Conservation (phyloP, 2,113 vertebrate species). For the Natator depressus region DNA sequence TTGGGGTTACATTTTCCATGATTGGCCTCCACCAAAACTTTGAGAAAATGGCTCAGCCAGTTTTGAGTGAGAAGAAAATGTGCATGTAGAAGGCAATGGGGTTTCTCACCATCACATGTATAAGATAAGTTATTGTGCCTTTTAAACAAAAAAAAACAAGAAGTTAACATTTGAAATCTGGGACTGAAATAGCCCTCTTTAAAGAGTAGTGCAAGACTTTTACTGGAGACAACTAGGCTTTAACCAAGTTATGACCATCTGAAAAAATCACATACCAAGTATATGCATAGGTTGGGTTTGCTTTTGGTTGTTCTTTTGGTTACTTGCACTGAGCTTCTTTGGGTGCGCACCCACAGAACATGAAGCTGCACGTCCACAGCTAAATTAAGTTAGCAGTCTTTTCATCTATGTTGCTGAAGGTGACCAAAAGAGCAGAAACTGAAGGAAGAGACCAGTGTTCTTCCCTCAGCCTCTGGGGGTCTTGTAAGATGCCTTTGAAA, state of each 20-base stretch:
- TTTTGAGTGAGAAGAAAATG: neutral
- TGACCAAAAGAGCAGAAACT: neutral
- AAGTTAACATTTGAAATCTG: neutral
- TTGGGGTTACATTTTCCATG: neutral
- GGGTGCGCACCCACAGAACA: neutral
- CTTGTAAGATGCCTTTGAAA: neutral
- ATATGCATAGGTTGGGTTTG: neutral
- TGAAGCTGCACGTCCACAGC: neutral
- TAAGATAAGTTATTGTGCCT: neutral
- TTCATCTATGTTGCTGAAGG: neutral
- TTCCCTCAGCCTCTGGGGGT: neutral
- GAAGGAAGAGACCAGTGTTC: neutral
- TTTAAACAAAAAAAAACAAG: neutral
- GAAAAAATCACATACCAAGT: neutral
- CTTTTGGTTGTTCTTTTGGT: too few relatives aligned
- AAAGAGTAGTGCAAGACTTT: neutral
- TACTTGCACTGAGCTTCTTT: neutral
- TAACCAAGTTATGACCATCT: neutral
- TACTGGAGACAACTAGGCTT: neutral
- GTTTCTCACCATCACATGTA: neutral
- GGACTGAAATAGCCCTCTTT: neutral
- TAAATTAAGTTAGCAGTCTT: neutral
- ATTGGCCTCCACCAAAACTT: neutral
- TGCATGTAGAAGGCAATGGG: neutral
- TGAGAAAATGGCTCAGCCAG: neutral